These are phyloP conservation scores for Enhydra lutris DNA, from an alignment of 2,113 vertebrate genomes.

Conservation along the genomic window DNA sequence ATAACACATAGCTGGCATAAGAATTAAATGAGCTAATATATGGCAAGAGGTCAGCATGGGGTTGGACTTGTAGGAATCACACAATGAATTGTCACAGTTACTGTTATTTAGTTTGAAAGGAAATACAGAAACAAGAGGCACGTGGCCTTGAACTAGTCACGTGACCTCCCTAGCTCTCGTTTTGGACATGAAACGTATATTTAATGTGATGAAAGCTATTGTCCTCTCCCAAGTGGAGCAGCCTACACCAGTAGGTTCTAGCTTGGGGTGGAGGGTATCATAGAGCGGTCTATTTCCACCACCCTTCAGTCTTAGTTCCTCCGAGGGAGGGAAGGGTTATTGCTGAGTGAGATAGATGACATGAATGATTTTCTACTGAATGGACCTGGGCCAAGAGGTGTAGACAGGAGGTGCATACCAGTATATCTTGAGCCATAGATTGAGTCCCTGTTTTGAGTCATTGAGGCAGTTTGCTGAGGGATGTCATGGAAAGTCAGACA, in stretches of 20 bases:
- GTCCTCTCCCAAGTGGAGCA: not conserved
- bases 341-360: not conserved
- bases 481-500: not conserved
- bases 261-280: not conserved
- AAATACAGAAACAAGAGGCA: not conserved
- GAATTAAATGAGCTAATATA: not conserved
- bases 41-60: not conserved
- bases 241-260: rapidly evolving
- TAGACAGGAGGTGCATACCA: too few relatives aligned
- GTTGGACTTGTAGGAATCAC: not conserved
- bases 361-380: not conserved
- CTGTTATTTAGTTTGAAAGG: not conserved
- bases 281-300: not conserved
- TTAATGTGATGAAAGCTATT: not conserved
- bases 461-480: not conserved
- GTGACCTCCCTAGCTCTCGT: not conserved
- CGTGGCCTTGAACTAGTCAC: not conserved
- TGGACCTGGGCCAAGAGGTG: not conserved
- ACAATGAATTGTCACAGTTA: not conserved
- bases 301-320: not conserved
- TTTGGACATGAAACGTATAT: not conserved
- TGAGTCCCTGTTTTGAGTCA: not conserved
- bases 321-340: not conserved
- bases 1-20: not conserved
- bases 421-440: not conserved